Evolutionary conservation across 2,888 invertebrate species (phyloP).

Genomic region (Amphipyra berbera): DNA sequence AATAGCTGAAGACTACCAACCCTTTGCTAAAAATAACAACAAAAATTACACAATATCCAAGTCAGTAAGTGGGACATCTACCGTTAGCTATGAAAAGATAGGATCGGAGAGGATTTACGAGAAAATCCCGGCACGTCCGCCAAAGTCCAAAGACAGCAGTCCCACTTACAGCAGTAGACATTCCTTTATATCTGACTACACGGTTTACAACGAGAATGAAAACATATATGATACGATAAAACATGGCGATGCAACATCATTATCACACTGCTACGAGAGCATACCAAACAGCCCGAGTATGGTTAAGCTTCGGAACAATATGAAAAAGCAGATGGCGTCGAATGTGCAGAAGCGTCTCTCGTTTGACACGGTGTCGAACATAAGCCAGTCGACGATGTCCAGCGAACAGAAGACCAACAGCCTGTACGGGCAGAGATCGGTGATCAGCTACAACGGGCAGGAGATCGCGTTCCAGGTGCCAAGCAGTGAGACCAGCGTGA

Average conservation of each 20-base stretch:
- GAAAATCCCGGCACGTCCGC: slow-evolving; percentile 78
- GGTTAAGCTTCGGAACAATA: slow-evolving; percentile 81
- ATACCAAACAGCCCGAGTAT: slow-evolving; percentile 88
- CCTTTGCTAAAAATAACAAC: slow-evolving; percentile 69
- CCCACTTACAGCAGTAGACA: slow-evolving; percentile 81
- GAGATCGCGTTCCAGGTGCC: slow-evolving; percentile 88
- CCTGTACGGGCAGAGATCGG: slow-evolving; percentile 89
- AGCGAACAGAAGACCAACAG: slow-evolving; percentile 91
- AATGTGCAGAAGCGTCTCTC: slow-evolving; percentile 82
- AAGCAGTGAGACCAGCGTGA: slow-evolving; percentile 90
- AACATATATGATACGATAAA: slow-evolving; percentile 92
- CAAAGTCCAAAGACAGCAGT: slow-evolving; percentile 80
- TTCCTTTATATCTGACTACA: slow-evolving; percentile 82
- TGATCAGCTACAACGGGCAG: slow-evolving; percentile 85
- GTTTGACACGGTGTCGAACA: slow-evolving; percentile 85
- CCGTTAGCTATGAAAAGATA: slow-evolving; percentile 85
- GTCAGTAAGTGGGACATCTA: slow-evolving; percentile 84
- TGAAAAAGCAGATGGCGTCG: slow-evolving; percentile 77
- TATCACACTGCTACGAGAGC: slow-evolving; percentile 91
- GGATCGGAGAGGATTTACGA: slow-evolving; percentile 87
- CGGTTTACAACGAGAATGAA: slow-evolving; percentile 85
- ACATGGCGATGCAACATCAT: slow-evolving; percentile 83
- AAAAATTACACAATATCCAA: slow-evolving; percentile 83
- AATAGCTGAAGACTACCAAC: slow-evolving; percentile 88
- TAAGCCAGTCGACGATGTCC: slow-evolving; percentile 88